A percentile compares a stretch with the other conserved stretches of the same genome.
These are phyloP conservation scores for Nemotelus nigrinus DNA, from an alignment of 2,888 invertebrate genomes.

Conservation along the genomic window DNA sequence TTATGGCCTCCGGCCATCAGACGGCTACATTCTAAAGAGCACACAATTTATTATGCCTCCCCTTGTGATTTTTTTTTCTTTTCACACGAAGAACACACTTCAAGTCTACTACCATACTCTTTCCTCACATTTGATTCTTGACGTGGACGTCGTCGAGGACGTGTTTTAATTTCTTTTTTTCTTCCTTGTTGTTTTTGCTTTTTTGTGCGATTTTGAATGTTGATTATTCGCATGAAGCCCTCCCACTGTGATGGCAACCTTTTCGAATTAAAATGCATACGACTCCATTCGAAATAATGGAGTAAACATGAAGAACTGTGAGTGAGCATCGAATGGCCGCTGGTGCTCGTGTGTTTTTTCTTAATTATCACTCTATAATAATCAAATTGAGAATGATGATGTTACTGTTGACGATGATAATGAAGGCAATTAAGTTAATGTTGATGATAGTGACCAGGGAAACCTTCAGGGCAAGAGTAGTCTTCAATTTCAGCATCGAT, in stretches of 20 bases:
- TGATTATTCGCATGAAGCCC: conserved; percentile 8
- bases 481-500: no score
- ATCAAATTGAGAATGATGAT: background rate
- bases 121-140: conserved; percentile 22
- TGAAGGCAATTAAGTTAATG: background rate
- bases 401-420: background rate
- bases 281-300: conserved; percentile 14
- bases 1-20: conserved; percentile 41
- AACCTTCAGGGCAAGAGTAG: no score
- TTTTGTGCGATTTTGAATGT: background rate
- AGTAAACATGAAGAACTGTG: background rate
- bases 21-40: background rate
- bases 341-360: conserved; percentile 17
- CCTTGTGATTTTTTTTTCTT: conserved; percentile 20
- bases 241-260: conserved; percentile 40
- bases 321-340: conserved; percentile 33
- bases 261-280: conserved; percentile 38
- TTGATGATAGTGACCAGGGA: background rate
- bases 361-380: background rate
- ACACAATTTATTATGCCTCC: conserved; percentile 1
- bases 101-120: background rate
- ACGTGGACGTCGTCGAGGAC: background rate
- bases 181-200: background rate
- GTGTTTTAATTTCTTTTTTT: background rate
- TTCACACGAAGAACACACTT: background rate